These are phyloP conservation scores for Anolis carolinensis DNA, from an alignment of 2,113 vertebrate species.

Conservation along the genomic window DNA sequence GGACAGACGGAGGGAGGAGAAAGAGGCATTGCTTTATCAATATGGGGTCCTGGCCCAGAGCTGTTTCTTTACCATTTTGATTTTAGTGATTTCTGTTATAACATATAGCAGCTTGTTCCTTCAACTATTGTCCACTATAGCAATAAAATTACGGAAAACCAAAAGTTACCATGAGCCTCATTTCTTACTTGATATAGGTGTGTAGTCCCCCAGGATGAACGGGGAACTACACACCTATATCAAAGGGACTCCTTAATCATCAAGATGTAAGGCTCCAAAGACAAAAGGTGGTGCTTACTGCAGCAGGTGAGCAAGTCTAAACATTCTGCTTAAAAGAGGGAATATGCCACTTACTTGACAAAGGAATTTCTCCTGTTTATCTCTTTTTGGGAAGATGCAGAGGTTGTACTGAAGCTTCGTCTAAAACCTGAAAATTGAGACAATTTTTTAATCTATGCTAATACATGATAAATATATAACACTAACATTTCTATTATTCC, in stretches of 20 bases:
- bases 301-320: not conserved
- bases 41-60: not conserved
- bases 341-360: constrained; percentile 78
- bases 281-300: not conserved
- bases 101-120: not conserved
- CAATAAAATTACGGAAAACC: not conserved
- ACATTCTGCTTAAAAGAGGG: not conserved
- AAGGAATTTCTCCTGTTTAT: constrained; percentile 83
- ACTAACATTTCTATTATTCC: too few species aligned
- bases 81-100: not conserved
- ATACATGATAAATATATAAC: not conserved
- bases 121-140: not conserved
- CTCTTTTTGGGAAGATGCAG: constrained; percentile 85
- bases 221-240: not conserved
- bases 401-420: constrained; percentile 90
- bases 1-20: not conserved
- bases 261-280: not conserved
- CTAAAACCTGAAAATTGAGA: constrained; percentile 75
- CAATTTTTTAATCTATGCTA: not conserved
- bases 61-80: not conserved
- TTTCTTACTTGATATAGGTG: too few species aligned
- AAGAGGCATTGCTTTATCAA: not conserved
- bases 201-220: not conserved
- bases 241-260: not conserved
- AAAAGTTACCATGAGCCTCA: not conserved